Percentiles rank a stretch among this genome's conserved stretches.
These are phyloP conservation scores for Drosophila neotestacea DNA, from an alignment of 2,888 invertebrate genomes.

Conservation along the genomic window DNA sequence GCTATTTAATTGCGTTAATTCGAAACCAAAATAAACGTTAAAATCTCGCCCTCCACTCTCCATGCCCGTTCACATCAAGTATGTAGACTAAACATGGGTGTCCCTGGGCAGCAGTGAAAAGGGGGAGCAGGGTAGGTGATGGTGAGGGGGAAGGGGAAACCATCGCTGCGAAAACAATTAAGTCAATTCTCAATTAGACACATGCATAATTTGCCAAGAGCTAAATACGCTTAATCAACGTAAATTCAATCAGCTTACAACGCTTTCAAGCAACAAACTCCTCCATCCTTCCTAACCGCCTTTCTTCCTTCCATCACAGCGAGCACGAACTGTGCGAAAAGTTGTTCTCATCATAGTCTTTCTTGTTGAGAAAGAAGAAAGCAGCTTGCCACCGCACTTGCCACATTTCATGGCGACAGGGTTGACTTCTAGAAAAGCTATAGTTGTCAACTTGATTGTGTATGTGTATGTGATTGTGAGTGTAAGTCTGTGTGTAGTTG, in stretches of 20 bases:
- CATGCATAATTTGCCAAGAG: conserved; percentile 75
- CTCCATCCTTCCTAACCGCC: background rate
- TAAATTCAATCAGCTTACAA: conserved; percentile 78
- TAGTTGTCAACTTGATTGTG: conserved; percentile 63
- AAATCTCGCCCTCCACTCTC: conserved; percentile 7
- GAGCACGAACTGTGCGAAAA: conserved; percentile 41
- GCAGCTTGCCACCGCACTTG: conserved; percentile 41
- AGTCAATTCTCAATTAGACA: conserved; percentile 69
- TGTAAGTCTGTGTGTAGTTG: conserved; percentile 17
- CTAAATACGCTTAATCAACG: conserved; percentile 77
- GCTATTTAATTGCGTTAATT: conserved; percentile 74
- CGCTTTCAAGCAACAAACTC: conserved; percentile 61
- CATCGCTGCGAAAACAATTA: conserved; percentile 60
- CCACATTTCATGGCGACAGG: conserved; percentile 45
- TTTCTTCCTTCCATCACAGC: background rate
- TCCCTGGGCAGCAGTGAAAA: background rate
- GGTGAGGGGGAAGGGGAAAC: background rate
- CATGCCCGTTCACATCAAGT: conserved; percentile 5
- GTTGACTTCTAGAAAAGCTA: conserved; percentile 24
- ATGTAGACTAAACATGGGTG: conserved; percentile 10
- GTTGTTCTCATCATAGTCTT: conserved; percentile 60
- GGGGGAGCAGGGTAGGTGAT: background rate
- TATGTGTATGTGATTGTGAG: background rate
- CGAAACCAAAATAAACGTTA: conserved; percentile 64
- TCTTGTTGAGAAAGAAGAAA: conserved; percentile 30